Conservation (phyloP, 1,140 invertebrate species). For the Platyura marginata region DNA sequence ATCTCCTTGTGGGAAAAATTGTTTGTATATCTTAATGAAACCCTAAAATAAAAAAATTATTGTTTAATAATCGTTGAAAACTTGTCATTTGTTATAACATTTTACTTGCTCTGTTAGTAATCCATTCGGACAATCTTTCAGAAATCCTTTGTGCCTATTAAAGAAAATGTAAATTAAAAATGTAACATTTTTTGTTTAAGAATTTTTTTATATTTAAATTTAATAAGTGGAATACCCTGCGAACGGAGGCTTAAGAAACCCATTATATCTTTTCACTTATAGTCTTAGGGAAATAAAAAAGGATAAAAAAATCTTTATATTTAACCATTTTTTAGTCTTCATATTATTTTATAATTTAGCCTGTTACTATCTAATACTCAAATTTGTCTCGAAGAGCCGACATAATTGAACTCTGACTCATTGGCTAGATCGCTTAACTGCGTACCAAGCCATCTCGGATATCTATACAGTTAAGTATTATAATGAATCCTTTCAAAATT, state of each 20-base stretch:
- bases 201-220: neutral
- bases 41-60: slow-evolving; percentile 46
- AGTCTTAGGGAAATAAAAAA: neutral
- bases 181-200: neutral
- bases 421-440: too few species aligned
- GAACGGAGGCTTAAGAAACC: neutral
- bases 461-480: too few species aligned
- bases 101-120: slow-evolving; percentile 78
- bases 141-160: slow-evolving; percentile 83
- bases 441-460: too few species aligned
- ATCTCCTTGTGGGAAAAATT: slow-evolving; percentile 97
- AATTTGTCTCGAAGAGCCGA: too few species aligned
- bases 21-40: slow-evolving; percentile 97
- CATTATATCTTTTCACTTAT: neutral
- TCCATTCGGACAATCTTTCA: slow-evolving; percentile 85
- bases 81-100: neutral
- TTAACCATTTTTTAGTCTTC: neutral
- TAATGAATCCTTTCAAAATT: too few species aligned
- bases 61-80: neutral
- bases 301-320: neutral
- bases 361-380: too few species aligned
- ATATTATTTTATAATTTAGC: too few species aligned
- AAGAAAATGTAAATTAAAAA: slow-evolving; percentile 11
- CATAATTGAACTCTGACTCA: too few species aligned
- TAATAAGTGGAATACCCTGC: neutral